Evolutionary conservation across 2,113 vertebrate genomes (phyloP).

Genomic region (Mus spicilegus): DNA sequence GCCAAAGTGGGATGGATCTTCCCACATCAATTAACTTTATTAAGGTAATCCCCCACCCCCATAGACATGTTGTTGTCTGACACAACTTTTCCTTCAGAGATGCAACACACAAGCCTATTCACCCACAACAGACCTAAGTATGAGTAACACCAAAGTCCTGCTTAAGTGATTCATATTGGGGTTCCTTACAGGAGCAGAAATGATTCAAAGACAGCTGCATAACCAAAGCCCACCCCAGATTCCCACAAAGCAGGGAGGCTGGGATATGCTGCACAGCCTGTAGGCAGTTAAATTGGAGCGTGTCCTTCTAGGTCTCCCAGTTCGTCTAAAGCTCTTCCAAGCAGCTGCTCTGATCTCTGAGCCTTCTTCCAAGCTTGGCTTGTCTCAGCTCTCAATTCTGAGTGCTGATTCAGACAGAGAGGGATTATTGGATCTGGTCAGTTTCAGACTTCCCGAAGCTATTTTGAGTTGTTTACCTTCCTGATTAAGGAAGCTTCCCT

Average conservation of each 20-base stretch:
- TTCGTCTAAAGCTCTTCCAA: neutral
- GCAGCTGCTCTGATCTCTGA: neutral
- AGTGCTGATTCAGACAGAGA: neutral
- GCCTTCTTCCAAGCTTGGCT: neutral
- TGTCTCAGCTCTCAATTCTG: neutral
- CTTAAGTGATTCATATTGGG: neutral
- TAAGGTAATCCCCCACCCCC: neutral
- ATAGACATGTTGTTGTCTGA: neutral
- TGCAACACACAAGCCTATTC: neutral
- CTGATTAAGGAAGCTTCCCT: neutral
- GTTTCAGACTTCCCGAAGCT: neutral
- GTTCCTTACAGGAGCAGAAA: neutral
- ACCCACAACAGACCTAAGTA: neutral
- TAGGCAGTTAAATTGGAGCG: neutral
- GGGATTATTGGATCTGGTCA: neutral
- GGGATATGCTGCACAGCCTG: neutral
- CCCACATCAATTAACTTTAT: neutral
- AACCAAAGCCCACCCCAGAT: neutral
- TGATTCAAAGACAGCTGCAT: neutral
- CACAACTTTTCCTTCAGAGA: neutral
- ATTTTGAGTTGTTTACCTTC: neutral
- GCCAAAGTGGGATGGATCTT: neutral
- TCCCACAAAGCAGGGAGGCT: neutral
- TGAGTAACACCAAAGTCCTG: neutral
- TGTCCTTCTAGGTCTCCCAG: neutral